Evolutionary conservation across 2,113 vertebrate genomes (phyloP).

Genomic region (Cepphus grylle): DNA sequence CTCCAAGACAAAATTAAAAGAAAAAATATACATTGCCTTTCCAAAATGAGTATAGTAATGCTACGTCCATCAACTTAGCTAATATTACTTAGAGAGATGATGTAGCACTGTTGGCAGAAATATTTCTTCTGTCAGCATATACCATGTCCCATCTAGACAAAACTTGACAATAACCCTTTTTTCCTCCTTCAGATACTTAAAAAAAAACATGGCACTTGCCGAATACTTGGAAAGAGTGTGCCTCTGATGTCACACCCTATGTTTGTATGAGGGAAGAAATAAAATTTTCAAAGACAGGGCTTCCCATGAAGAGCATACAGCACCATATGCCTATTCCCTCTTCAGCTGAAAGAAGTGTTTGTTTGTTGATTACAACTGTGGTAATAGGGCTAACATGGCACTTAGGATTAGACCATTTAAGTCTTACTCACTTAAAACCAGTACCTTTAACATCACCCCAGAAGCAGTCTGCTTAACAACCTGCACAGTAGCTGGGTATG

Average conservation of each 20-base stretch:
- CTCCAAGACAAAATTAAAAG: not conserved
- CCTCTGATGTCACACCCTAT: not conserved
- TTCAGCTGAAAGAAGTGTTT: not conserved
- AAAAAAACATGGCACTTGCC: not conserved
- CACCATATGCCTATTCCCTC: not conserved
- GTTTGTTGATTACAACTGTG: not conserved
- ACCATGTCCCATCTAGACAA: not conserved
- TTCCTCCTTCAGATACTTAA: not conserved
- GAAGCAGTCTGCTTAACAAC: not conserved
- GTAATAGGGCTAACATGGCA: not conserved
- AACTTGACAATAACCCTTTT: not conserved
- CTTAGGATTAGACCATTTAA: not conserved
- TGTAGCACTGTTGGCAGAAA: not conserved
- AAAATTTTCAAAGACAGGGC: not conserved
- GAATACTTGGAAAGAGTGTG: not conserved
- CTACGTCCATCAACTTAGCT: not conserved
- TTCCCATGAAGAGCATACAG: not conserved
- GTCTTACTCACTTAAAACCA: not conserved
- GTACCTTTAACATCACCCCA: not conserved
- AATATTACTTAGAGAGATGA: not conserved
- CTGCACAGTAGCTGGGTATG: not conserved
- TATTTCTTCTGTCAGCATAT: not conserved
- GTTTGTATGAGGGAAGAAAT: not conserved
- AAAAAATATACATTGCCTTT: not conserved
- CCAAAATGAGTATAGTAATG: not conserved